A percentile compares a stretch with the other conserved stretches of the same genome.
phyloP scores from a whole-genome alignment of 2,888 invertebrate genomes.

The Himalopsyche kuldschensis region DNA sequence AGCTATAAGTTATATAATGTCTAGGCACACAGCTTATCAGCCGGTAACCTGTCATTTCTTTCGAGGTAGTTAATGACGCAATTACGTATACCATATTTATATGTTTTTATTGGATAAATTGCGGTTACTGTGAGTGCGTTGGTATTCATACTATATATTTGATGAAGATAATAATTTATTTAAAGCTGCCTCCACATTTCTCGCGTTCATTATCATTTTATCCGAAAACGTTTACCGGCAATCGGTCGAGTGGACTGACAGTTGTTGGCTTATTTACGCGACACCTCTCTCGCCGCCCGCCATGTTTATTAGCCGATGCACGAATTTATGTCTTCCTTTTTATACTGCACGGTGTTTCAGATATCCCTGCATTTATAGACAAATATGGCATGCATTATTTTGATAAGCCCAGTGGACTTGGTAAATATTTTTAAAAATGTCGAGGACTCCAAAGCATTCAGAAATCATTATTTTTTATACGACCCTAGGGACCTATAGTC shows the following conservation, averaged over 20 bases:
- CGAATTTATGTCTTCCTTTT: conserved; percentile 1
- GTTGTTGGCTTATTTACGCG: background rate
- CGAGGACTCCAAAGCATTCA: too few species aligned
- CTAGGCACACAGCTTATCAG: too few species aligned
- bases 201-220: conserved; percentile 5
- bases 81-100: background rate
- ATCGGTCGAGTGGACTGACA: background rate
- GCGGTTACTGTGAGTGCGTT: background rate
- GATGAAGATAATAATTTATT: background rate
- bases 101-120: background rate
- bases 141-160: background rate
- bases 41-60: too few species aligned
- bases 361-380: background rate
- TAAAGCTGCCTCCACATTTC: background rate
- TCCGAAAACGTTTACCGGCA: conserved; percentile 3
- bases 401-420: too few species aligned
- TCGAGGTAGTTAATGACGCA: background rate
- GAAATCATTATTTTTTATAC: too few species aligned
- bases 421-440: too few species aligned
- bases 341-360: background rate
- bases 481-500: too few species aligned
- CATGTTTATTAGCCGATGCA: background rate
- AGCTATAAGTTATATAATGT: too few species aligned
- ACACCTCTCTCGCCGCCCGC: background rate
- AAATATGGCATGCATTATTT: too few species aligned